A percentile compares a stretch with the other conserved stretches of the same genome.
Evolutionary conservation across 2,113 vertebrate genomes (phyloP).

Genomic region (Clinocottus analis): DNA sequence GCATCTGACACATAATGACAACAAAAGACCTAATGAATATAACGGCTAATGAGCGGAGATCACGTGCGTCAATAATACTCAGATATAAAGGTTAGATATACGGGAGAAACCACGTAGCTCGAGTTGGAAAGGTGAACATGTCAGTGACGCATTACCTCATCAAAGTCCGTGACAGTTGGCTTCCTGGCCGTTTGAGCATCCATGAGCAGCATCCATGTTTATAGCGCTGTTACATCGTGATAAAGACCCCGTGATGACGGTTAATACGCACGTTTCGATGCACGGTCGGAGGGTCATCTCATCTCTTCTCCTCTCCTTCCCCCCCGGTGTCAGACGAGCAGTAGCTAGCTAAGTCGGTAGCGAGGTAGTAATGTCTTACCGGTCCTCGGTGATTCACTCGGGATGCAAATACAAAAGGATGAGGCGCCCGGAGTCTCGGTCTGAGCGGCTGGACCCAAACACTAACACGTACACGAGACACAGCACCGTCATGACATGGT

Average conservation of each 20-base stretch:
- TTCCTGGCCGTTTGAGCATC: not conserved
- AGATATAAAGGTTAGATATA: too few species aligned
- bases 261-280: not conserved
- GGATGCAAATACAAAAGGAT: slow-evolving; percentile 65
- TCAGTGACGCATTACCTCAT: slow-evolving; percentile 71
- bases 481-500: not conserved
- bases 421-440: slow-evolving; percentile 44
- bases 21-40: not conserved
- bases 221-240: not conserved
- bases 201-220: slow-evolving; percentile 25
- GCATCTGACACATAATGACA: not conserved
- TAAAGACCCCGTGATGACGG: not conserved
- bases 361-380: slow-evolving; percentile 63
- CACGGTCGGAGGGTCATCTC: not conserved
- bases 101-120: not conserved
- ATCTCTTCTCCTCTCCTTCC: not conserved
- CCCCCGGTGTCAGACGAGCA: slow-evolving; percentile 21
- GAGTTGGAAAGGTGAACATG: slow-evolving; percentile 38
- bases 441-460: not conserved
- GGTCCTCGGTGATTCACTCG: slow-evolving; percentile 61
- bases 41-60: not conserved
- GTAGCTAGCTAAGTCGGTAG: slow-evolving; percentile 46
- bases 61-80: not conserved
- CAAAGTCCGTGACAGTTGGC: slow-evolving; percentile 33
- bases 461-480: not conserved